These are phyloP conservation scores for Eulemur albifrons DNA, from an alignment of 2,797 vertebrate species.

Conservation along the genomic window DNA sequence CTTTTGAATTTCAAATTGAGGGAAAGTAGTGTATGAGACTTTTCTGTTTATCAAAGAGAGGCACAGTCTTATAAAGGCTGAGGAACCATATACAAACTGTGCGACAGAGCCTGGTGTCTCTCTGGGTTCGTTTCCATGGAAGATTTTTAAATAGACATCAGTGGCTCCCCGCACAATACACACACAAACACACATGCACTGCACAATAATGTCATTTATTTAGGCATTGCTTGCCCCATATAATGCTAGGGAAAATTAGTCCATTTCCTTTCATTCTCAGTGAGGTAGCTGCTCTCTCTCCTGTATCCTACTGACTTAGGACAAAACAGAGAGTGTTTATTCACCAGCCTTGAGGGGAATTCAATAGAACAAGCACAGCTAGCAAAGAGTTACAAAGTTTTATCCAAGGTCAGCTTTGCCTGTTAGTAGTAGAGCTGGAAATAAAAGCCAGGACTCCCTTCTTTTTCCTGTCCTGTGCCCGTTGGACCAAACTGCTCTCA, in stretches of 20 bases:
- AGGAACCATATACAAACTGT: neutral
- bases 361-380: constrained; percentile 6
- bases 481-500: constrained; percentile 78
- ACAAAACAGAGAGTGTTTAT: constrained; percentile 13
- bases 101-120: neutral
- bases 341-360: neutral
- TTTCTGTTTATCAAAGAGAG: constrained; percentile 4
- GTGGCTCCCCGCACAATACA: neutral
- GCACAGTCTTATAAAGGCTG: neutral
- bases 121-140: neutral
- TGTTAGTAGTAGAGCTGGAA: constrained; percentile 60
- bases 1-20: constrained; percentile 42
- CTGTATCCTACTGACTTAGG: neutral
- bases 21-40: neutral
- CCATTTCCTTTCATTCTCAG: neutral
- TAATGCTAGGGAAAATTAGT: neutral
- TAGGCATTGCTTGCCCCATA: neutral
- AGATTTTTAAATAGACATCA: neutral
- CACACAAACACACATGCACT: neutral
- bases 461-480: constrained; percentile 65
- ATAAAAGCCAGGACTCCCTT: constrained; percentile 51
- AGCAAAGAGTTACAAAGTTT: constrained; percentile 65
- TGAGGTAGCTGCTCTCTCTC: neutral
- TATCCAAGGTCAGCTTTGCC: constrained; percentile 69
- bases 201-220: neutral